Evolutionary conservation across 2,888 invertebrate genomes (phyloP), one percentile per base, ranked within the genome.

Genomic region (Diaperis boleti): DNA sequence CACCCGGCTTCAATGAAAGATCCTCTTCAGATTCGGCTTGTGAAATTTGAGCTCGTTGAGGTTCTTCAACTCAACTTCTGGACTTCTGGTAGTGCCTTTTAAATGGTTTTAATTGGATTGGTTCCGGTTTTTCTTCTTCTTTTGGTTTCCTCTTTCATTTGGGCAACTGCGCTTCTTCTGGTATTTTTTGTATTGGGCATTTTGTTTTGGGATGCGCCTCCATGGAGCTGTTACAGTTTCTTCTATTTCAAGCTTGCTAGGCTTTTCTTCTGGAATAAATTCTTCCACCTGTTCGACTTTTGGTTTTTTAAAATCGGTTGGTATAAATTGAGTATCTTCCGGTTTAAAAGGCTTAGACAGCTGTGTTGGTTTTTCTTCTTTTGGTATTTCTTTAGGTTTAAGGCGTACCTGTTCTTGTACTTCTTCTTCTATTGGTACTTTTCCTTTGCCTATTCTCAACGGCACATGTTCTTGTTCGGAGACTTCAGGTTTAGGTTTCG

Each of bases 51-150:
- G 62, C 29, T 66, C 73, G 68, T 68, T 67, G 64, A 5, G 68
- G 69, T 50, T 69, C 31, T 69, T 65, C 55, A 35, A 41, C 45
- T 11, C n/a, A n/a, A n/a, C n/a, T n/a, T n/a, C n/a, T n/a, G n/a
- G n/a, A n/a, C 57, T 59, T 69, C 68, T 22, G 69, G 67, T 64
- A 71, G 69, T 39, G 72, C 70, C 60, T 78, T 81, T 76, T 67
- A 47, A 78, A 66, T 2, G 82, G 82, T 79, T 74, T 82, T 2
- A 82, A 72, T 10, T 72, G 71, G 45, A 80, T 73, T 56, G 82
- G 82, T 8, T 82, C 83, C 41, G 79, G 76, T 63, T 83, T 82
- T 67, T 81, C 82, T 35, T 82, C 81, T 63, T 83, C 78, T 54
- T 78, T 76, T 1, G 82, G 82, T 41, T 77, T 70, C 49, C 74